A percentile compares a stretch with the other conserved stretches of the same genome.
Evolutionary conservation across 1,140 invertebrate genomes (phyloP).

Genomic region (Penaeus indicus): DNA sequence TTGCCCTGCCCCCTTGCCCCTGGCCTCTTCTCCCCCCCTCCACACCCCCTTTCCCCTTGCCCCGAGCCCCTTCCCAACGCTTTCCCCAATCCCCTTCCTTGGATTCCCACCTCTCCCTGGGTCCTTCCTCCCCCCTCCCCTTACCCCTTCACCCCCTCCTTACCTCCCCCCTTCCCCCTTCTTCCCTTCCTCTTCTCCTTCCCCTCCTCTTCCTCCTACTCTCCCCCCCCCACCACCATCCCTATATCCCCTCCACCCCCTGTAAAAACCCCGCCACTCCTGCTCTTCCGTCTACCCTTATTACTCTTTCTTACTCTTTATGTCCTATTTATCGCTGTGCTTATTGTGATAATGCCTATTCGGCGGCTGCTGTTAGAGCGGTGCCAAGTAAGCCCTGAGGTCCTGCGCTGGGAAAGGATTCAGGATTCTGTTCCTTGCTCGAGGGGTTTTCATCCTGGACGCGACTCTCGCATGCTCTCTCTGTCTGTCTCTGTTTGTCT

Average conservation of each 20-base stretch:
- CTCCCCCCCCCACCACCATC: not conserved
- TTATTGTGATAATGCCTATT: no score
- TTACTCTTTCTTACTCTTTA: constrained; percentile 46
- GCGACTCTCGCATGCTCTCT: no score
- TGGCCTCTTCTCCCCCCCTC: not conserved
- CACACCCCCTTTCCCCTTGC: constrained; percentile 38
- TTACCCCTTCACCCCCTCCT: constrained; percentile 68
- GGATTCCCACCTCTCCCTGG: no score
- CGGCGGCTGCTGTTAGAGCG: no score
- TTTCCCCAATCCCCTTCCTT: not conserved
- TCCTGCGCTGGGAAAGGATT: no score
- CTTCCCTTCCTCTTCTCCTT: constrained; percentile 38
- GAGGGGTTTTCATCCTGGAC: no score
- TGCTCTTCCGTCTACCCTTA: not conserved
- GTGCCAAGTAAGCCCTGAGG: no score
- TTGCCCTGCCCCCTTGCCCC: not conserved
- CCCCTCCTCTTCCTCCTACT: not conserved
- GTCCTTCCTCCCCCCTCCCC: no score
- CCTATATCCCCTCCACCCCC: not conserved
- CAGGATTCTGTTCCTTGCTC: no score
- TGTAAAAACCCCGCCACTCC: not conserved
- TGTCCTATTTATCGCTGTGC: constrained; percentile 5
- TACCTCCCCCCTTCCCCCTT: constrained; percentile 68
- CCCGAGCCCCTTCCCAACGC: not conserved
- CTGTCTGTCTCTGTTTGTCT: no score